Conservation (phyloP, 2,888 invertebrate species). For the Philonicus albiceps region DNA sequence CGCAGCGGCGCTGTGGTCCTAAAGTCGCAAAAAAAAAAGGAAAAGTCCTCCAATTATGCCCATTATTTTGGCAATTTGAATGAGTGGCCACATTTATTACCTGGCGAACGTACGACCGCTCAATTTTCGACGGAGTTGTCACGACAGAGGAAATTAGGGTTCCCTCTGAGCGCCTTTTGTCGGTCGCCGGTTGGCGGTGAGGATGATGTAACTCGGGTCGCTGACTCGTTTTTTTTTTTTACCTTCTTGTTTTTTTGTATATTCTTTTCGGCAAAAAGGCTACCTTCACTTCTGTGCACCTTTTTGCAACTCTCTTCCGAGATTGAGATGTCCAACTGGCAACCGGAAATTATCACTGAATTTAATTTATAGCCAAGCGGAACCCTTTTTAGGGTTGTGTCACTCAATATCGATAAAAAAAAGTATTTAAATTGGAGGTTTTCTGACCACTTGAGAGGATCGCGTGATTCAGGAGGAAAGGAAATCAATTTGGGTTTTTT, state of each 20-base stretch:
- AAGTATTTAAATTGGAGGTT: not conserved
- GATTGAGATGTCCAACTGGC: not conserved
- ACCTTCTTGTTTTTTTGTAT: not conserved
- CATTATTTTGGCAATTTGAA: constrained; percentile 18
- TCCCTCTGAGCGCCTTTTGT: not conserved
- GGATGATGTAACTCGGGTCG: not conserved
- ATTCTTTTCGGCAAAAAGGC: not conserved
- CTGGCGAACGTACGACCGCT: not conserved
- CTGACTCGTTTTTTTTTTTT: not conserved
- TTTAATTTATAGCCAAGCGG: not conserved
- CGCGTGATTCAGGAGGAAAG: not conserved
- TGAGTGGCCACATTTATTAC: constrained; percentile 1
- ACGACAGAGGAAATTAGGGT: not conserved
- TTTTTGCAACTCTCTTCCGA: not conserved
- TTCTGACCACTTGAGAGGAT: not conserved
- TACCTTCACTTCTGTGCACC: not conserved
- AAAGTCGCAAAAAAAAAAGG: not conserved
- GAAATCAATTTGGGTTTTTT: not conserved
- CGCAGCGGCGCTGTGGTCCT: not conserved
- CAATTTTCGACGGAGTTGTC: not conserved
- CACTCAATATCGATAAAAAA: not conserved
- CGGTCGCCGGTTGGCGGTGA: not conserved
- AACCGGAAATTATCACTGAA: not conserved
- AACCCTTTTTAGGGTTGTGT: not conserved
- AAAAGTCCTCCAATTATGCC: constrained; percentile 4